Base-by-base conservation (phyloP, 2,888 invertebrate species). In the Drosophila ezoana region DNA sequence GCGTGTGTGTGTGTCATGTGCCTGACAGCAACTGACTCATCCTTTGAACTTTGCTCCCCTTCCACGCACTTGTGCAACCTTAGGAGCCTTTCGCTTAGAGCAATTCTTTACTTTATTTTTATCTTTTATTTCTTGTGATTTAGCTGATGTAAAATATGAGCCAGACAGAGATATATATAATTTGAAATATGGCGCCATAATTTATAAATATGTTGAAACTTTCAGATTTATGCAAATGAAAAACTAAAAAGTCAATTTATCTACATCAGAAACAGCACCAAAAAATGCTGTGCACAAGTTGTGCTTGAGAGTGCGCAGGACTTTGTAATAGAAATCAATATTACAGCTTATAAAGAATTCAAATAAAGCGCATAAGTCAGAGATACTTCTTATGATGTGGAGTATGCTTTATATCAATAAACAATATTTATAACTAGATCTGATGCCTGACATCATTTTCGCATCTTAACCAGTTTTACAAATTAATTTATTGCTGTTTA, bases 141-240 rank as follows among this genome's bases (percentile, higher is more conserved):
- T 58, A 56, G 35, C 37, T 52, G 18, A 4, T 37, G 28, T 38
- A 20, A 52, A 44, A 35, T 44, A 53, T 49, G 48, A 57, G 28
- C 33, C 47, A 56, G 35, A 38, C 63, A 32, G n/a, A 16, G n/a
- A 49, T n/a, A 37, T 43, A 13, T 37, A 9, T 23, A n/a, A 38
- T 44, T 33, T 65, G 61, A 74, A 57, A 58, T 76, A 66, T 66
- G 73, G 13, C 32, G 41, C 43, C 60, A 54, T 65, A 32, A 65
- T 64, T 76, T 76, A 49, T 71, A 33, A 56, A 64, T 49, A 64
- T 53, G 64, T 43, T 60, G 48, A 40, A 49, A 54, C 18, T 33
- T 47, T 6, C 8, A 56, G 49, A 68, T 67, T 67, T 49, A 71
- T 67, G 52, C 35, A 37, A 58, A 58, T 53, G 48, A 23, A 16